Evolutionary conservation across 2,888 invertebrate species (phyloP).

Genomic region (Thysanoteuthis rhombus): DNA sequence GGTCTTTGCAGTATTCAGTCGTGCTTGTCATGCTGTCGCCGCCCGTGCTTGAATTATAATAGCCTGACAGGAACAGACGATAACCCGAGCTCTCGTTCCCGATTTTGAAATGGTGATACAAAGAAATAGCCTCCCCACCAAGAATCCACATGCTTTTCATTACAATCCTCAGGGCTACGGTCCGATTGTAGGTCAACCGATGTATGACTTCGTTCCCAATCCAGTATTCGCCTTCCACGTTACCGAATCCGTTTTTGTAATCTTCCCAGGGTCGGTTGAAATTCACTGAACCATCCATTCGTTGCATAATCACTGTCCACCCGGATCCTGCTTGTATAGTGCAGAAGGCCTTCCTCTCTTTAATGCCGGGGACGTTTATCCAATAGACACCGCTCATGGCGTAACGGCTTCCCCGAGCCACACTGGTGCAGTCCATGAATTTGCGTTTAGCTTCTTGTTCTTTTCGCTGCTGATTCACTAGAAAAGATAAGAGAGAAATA

Average conservation of each 20-base stretch:
- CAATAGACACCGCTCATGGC: constrained; percentile 29
- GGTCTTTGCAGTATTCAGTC: constrained; percentile 14
- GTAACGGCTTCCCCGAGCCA: constrained; percentile 19
- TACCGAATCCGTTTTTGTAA: constrained; percentile 30
- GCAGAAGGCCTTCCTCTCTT: constrained; percentile 26
- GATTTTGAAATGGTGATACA: background rate
- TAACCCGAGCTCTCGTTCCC: constrained; percentile 16
- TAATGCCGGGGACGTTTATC: constrained; percentile 15
- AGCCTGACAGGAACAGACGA: background rate
- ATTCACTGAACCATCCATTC: constrained; percentile 25
- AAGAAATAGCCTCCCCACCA: background rate
- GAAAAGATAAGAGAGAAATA: background rate
- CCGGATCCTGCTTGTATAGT: background rate
- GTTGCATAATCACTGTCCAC: constrained; percentile 22
- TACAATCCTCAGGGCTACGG: background rate
- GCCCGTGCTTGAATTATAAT: constrained; percentile 15
- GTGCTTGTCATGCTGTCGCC: constrained; percentile 24
- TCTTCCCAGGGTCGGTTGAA: constrained; percentile 28
- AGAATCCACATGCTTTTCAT: constrained; percentile 28
- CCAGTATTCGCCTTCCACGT: constrained; percentile 29
- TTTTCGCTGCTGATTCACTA: constrained; percentile 14
- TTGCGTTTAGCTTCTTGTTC: background rate
- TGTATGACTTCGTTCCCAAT: constrained; percentile 19
- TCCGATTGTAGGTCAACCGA: background rate
- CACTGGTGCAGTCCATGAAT: constrained; percentile 25